These are phyloP conservation scores for Chaenocephalus aceratus DNA, from an alignment of 2,113 vertebrate species.

Conservation along the genomic window DNA sequence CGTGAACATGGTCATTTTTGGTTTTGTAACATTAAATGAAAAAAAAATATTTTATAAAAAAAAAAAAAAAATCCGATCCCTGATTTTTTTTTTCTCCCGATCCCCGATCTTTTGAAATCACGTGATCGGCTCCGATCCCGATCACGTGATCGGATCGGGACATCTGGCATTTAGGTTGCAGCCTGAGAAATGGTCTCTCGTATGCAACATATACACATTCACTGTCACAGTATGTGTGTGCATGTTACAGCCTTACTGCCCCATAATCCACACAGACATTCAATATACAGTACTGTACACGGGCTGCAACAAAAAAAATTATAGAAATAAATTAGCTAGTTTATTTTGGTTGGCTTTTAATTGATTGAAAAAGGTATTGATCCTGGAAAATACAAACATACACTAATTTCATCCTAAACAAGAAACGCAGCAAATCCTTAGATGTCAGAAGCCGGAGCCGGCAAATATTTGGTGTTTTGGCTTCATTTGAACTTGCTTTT, in stretches of 20 bases:
- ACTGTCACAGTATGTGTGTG: not conserved
- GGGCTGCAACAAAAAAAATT: not conserved
- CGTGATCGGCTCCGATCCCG: too few relatives aligned
- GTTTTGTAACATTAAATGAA: too few relatives aligned
- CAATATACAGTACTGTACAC: not conserved
- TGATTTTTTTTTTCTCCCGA: too few relatives aligned
- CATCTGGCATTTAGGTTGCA: conserved; percentile 34
- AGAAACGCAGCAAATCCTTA: not conserved
- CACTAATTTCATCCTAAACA: not conserved
- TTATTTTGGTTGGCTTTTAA: not conserved
- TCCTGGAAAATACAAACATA: not conserved
- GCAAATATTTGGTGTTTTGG: not conserved
- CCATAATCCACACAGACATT: conserved; percentile 4
- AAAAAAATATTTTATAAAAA: too few relatives aligned
- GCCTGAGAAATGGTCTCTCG: conserved; percentile 24
- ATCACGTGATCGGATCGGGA: too few relatives aligned
- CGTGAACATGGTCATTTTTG: too few relatives aligned
- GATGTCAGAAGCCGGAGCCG: not conserved
- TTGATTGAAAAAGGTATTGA: not conserved
- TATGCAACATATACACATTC: conserved; percentile 19
- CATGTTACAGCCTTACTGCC: not conserved
- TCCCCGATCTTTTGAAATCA: too few relatives aligned
- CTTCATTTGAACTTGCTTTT: not conserved
- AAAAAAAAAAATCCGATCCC: too few relatives aligned
- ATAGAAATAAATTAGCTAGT: not conserved